These are phyloP conservation scores for Ceratothoa steindachneri DNA, from an alignment of 2,888 invertebrate genomes.

Conservation along the genomic window DNA sequence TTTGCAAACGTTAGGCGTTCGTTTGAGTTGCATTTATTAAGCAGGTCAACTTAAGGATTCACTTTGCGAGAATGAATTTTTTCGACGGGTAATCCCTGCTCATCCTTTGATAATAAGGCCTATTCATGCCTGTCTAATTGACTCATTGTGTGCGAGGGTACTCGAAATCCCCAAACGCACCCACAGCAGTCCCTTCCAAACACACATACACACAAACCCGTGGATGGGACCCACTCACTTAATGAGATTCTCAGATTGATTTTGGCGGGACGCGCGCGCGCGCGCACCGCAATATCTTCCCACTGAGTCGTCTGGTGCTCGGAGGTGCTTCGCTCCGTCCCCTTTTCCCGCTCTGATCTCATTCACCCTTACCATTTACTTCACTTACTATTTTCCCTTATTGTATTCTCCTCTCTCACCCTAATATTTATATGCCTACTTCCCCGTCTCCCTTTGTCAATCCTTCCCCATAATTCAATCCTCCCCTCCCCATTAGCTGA, in stretches of 20 bases:
- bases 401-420: background rate
- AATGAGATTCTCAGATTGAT: slow-evolving; percentile 4
- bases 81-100: too few species aligned
- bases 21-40: too few species aligned
- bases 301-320: background rate
- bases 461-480: slow-evolving; percentile 7
- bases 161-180: too few species aligned
- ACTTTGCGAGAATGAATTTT: too few species aligned
- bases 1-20: too few species aligned
- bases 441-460: background rate
- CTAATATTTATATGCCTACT: slow-evolving; percentile 12
- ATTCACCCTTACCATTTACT: slow-evolving; percentile 6
- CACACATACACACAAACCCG: background rate
- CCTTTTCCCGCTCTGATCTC: background rate
- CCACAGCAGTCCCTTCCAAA: background rate
- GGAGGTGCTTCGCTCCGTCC: background rate
- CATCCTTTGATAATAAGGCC: too few species aligned
- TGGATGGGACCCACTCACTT: background rate
- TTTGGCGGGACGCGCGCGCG: background rate
- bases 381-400: slow-evolving; percentile 1
- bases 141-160: too few species aligned
- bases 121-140: too few species aligned
- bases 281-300: background rate
- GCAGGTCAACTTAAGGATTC: too few species aligned
- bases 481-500: slow-evolving; percentile 11